Percentiles rank a stretch among this genome's conserved stretches.
Conservation (phyloP, 2,113 vertebrate genomes). For the Lucifuga dentata region DNA sequence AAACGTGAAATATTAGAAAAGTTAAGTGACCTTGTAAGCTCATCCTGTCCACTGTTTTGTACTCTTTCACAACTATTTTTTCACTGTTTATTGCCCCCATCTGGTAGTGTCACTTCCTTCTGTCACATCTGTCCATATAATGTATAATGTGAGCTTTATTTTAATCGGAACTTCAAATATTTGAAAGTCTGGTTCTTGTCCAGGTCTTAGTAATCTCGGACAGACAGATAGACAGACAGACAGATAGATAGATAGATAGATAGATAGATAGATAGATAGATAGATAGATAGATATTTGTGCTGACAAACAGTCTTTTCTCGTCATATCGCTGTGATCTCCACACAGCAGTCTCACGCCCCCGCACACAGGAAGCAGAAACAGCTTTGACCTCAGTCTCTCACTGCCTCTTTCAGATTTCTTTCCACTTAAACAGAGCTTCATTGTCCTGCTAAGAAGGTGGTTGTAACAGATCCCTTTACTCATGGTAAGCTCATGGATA, state of each 20-base stretch:
- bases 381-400: conserved; percentile 64
- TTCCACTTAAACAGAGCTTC: conserved; percentile 66
- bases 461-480: conserved; percentile 71
- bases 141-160: conserved; percentile 45
- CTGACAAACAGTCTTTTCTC: conserved; percentile 19
- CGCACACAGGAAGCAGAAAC: conserved; percentile 24
- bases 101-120: conserved; percentile 53
- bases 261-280: neutral
- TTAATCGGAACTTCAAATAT: conserved; percentile 47
- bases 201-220: too few species aligned
- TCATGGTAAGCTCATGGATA: conserved; percentile 61
- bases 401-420: conserved; percentile 33
- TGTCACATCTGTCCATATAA: conserved; percentile 56
- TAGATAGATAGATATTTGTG: conserved; percentile 15
- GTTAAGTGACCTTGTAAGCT: conserved; percentile 6
- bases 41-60: neutral
- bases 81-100: conserved; percentile 54
- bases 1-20: neutral
- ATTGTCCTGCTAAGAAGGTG: conserved; percentile 72
- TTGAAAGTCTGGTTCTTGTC: too few species aligned
- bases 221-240: neutral
- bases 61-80: conserved; percentile 28
- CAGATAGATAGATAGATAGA: conserved; percentile 1
- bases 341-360: conserved; percentile 58
- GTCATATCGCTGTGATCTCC: conserved; percentile 24